A percentile compares a stretch with the other conserved stretches of the same genome.
Evolutionary conservation across 2,888 invertebrate genomes (phyloP).

Genomic region (Protula sp.): DNA sequence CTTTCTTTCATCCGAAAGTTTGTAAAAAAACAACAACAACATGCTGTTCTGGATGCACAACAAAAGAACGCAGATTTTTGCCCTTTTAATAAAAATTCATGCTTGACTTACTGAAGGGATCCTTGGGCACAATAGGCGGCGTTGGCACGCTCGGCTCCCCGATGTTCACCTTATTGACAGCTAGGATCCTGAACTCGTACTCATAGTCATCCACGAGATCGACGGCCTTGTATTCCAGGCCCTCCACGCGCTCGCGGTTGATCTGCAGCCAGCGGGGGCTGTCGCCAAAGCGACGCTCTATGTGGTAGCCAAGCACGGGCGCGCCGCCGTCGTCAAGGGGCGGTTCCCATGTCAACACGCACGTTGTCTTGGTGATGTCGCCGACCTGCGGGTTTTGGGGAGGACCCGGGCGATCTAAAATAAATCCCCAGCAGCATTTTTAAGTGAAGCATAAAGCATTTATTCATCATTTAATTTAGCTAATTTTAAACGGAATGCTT

Average conservation of each 20-base stretch:
- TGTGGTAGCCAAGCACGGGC: neutral
- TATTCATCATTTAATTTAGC: no score
- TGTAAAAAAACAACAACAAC: no score
- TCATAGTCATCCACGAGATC: slow-evolving; percentile 1
- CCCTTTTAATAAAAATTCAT: no score
- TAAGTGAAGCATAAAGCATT: no score
- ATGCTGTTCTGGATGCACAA: no score
- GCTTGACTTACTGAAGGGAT: slow-evolving; percentile 1
- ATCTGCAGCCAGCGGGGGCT: neutral
- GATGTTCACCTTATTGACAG: slow-evolving; percentile 1
- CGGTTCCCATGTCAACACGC: neutral
- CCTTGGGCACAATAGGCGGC: neutral
- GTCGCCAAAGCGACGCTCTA: neutral
- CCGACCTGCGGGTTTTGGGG: neutral
- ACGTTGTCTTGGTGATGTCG: neutral
- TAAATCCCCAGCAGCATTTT: no score
- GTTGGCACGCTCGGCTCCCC: neutral
- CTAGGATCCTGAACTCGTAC: neutral
- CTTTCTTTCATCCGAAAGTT: no score
- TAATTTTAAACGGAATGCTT: no score
- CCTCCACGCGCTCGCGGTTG: neutral
- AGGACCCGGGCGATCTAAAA: neutral
- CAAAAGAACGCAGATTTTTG: no score
- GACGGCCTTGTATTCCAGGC: neutral
- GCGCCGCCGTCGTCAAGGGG: neutral